Base-by-base conservation (phyloP, 2,888 invertebrate genomes). In the Pardosa pseudoannulata region DNA sequence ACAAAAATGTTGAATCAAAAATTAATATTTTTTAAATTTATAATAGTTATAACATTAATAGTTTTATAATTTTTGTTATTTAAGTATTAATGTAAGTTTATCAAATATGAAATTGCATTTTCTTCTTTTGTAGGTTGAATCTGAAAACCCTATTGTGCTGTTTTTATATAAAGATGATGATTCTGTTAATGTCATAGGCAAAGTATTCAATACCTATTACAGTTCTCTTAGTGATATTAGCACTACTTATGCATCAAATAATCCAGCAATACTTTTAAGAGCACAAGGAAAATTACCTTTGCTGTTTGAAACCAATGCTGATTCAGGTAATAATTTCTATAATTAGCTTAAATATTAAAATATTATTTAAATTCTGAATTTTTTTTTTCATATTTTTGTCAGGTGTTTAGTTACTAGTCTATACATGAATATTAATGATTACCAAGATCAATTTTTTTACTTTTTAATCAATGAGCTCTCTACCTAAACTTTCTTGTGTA, bases 221-320 rank as follows among this genome's bases (percentile, higher is more conserved):
- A 50, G 68, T 11, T 56, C 75, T 31, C 27, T 78, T 32, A 32
- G n/a, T 70, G 82, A 82, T 46, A n/a, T 82, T n/a, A 23, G n/a
- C 46, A 19, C 50, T 41, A 50, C 71, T 68, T 19, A 50, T 23
- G n/a, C 29, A 16, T 36, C 36, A 32, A 9, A 46, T 23, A 79
- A 56, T 62, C 31, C 78, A n/a, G 39, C 65, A 31, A 16, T 86
- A 0, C 19, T 86, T 23, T n/a, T 86, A 29, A 62, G 85, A 70
- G 85, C 85, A 62, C 3, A 41, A 27, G 85, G 85, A 5, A 65
- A 79, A 50, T 31, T 79, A n/a, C 79, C 85, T 7, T 64, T 79
- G 19, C 32, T 64, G 13, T 64, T 86, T 64, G 85, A 86, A 75
- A 23, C 70, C 9, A 56, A 73, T 27, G 46, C 85, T 41, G 85